Evolutionary conservation across 2,797 vertebrate genomes (phyloP), one percentile per base, ranked within the genome.

Genomic region (Odontamblyopus lacepedii): DNA sequence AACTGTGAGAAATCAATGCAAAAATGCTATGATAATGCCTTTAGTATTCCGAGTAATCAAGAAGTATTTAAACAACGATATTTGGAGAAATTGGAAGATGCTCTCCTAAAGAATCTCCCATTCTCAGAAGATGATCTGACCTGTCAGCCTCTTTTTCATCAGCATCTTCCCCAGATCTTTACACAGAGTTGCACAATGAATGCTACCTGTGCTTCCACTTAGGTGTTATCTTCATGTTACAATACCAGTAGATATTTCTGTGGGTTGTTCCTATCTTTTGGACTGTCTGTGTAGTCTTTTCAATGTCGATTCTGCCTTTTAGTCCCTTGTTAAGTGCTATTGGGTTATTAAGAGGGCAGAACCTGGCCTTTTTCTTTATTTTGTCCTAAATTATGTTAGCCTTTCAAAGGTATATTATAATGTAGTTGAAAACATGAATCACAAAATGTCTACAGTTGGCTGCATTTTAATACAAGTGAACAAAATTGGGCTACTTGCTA

Each of bases 81-180:
- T 51, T 0, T 86, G 3, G 79, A 86, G 57, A 70, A 87, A 68
- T 71, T 85, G 32, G 93, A 93, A 73, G 35, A 73, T 27, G 71
- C 32, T 3, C 78, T 94, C 59, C 80, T 92, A 30, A 74, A 77
- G n/a, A 13, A 69, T 59, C 89, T 93, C 4, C 73, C 72, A 2
- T 91, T 94, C 56, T 80, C 89, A 64, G 65, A 81, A 41, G 88
- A 92, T 50, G 93, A 94, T 71, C 30, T 93, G 4, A 59, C 76
- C 35, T 32, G 19, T 0, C 66, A 44, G 8, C 59, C 70, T 18
- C 59, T 88, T 7, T n/a, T 85, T 38, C 68, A 63, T 6, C 32
- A 16, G 4, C 38, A 64, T 35, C 66, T 77, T 27, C 53, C 88
- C 15, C 12, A 70, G 0, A 50, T 63, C 63, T 83, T 76, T 70